Base-by-base conservation (phyloP, 2,888 invertebrate species). In the Gisinianus flammeolus region DNA sequence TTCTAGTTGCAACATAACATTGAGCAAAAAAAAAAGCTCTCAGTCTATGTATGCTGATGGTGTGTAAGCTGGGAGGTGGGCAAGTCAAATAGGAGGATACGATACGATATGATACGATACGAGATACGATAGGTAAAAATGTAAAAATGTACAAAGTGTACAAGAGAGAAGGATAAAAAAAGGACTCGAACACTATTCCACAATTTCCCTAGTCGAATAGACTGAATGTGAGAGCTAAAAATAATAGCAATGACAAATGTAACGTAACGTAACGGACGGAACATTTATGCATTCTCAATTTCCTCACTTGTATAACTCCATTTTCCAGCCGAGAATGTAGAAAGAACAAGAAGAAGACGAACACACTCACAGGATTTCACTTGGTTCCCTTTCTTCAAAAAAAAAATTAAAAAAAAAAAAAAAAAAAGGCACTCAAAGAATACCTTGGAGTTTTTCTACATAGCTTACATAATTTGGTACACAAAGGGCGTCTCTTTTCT, bases 221-320 rank as follows among this genome's bases (percentile, higher is more conserved):
- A 44, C 44, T 10, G 44, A 44, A 16, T 10, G 8, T 10, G 44
- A 44, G 67, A 24, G 8, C n/a, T 26, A 30, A 28, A 30, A 26
- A 35, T 33, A 68, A 35, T n/a, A 35, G 19, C 35, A 68, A 68
- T 68, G 35, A 35, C 68, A 68, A 68, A 68, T 35, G 31, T 30
- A 26, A 35, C 35, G 54, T 3, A 16, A 54, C 54, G n/a, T 44
- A n/a, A n/a, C n/a, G 44, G 16, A 44, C 19, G 35, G 35, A 35
- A 12, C 8, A 44, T 44, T 44, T 44, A 44, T 44, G 8, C 19
- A 44, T 12, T 44, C 44, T 44, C 44, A 44, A 44, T 44, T 44
- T 44, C 44, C 44, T n/a, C 12, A 44, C 44, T 44, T 44, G 44
- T 44, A 19, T 19, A 44, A 44, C 19, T 44, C 44, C 12, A 44